Base-by-base conservation (phyloP, 2,113 vertebrate genomes). In the Apteryx mantelli region DNA sequence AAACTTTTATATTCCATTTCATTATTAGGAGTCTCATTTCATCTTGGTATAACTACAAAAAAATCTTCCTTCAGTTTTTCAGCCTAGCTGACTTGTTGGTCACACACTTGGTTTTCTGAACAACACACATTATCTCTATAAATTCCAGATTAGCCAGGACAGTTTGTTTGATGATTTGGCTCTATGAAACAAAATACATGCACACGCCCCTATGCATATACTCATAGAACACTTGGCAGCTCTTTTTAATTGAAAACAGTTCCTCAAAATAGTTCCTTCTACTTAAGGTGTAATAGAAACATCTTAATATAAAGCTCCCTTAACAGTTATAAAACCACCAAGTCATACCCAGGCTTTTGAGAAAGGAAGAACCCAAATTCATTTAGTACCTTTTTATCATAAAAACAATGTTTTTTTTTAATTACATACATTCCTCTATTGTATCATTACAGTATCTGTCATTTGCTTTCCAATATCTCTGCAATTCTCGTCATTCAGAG, bases 351-450 rank as follows among this genome's bases (percentile, higher is more conserved):
- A 58, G 10, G 25, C 21, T 84, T 86, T 55, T 65, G 28, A 86
- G 52, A 16, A 38, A 61, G n/a, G 9, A 91, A 74, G 4, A 92
- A 61, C 6, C 7, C 30, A 63, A 74, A 63, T 68, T 68, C 12
- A 48, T 36, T 71, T 42, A 46, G 6, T 42, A 70, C 13, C 15
- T 74, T 91, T 82, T 52, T 10, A 78, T 22, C 24, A 74, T 15
- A 60, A 26, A 60, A 25, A 6, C 8, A 60, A 61, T 18, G 7
- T 11, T 3, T 30, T 11, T 55, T 64, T 75, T 70, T 75, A 48
- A 78, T 78, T 75, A 75, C 17, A 9, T 11, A 11, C 0, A 1
- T 25, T 26, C 22, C 6, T 0, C 1, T 19, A 58, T 61, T 26
- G 5, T 40, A 86, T 82, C 53, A 63, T 44, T 74, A 61, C 13